Conservation (phyloP, 2,888 invertebrate genomes). For the Agonopterix alstromeriana region DNA sequence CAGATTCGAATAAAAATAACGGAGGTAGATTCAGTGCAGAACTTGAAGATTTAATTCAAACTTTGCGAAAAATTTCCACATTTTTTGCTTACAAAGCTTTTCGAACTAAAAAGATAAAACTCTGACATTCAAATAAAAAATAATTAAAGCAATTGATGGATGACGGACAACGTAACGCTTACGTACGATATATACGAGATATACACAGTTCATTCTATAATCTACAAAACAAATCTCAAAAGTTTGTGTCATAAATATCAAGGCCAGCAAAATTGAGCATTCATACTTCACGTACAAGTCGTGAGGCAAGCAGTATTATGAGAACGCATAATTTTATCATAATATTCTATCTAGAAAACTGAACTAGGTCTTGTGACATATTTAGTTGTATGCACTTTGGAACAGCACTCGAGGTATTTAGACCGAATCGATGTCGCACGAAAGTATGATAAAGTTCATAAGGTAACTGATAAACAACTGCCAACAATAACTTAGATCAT, state of each 20-base stretch:
- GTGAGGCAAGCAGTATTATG: constrained; percentile 7
- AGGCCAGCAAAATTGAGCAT: constrained; percentile 43
- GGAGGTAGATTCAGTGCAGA: too few species aligned
- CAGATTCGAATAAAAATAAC: too few species aligned
- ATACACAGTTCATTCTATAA: constrained; percentile 10
- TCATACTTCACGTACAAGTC: constrained; percentile 24
- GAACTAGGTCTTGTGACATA: not conserved
- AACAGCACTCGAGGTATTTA: not conserved
- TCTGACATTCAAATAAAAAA: not conserved
- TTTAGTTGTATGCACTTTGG: constrained; percentile 3
- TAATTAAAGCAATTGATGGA: constrained; percentile 3
- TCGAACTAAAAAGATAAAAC: too few species aligned
- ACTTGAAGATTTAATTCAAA: too few species aligned
- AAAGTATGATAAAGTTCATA: constrained; percentile 2
- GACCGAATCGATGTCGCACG: not conserved
- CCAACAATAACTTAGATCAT: too few species aligned
- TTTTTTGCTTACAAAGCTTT: too few species aligned
- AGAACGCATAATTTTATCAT: constrained; percentile 5
- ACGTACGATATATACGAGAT: not conserved
- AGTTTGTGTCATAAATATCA: constrained; percentile 53
- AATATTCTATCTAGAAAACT: not conserved
- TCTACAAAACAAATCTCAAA: constrained; percentile 33
- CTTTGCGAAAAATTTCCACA: too few species aligned
- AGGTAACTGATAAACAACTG: constrained; percentile 3
- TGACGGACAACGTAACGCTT: not conserved